Evolutionary conservation across 1,140 invertebrate species (phyloP), one percentile per base, ranked within the genome.

Genomic region (Parapsyche elsis): DNA sequence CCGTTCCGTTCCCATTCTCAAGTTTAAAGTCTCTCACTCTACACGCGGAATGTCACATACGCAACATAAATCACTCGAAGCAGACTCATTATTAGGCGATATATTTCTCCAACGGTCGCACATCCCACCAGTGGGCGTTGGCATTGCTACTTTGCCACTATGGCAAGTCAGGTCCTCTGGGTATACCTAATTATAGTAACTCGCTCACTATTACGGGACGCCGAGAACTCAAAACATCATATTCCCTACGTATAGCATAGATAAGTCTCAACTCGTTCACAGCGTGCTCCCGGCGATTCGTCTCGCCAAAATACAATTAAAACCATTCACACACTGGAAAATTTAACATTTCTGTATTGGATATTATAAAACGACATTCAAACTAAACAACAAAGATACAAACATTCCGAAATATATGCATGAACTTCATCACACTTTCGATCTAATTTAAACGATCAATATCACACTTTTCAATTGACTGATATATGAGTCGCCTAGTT

Each of bases 61-160:
- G 75, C 24, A 71, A 64, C 61, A 83, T 83, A 83, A 83, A 83
- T 83, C 82, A 83, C 71, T 78, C 73, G 71, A 73, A 71, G 46
- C 79, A 71, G 78, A 80, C 77, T 83, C 82, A 83, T 83, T 83
- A 83, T 83, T 83, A 79, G 82, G 82, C 71, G 82, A 83, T 83
- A 82, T 82, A 76, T 83, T 79, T 83, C 82, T 71, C 80, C 24
- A 30, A 23, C 70, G 46, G 57, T n/a, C 26, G 59, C 57, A 45
- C 61, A 53, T 53, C 49, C 10, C 49, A 9, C 12, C 67, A 19
- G 82, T 83, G 82, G 82, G 82, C 80, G 82, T 61, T 9, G 23
- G 24, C 49, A 59, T 76, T 67, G 57, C 79, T 64, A 59, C 44
- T 76, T 79, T 76, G 76, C 76, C 59, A 46, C 49, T 53, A 38